phyloP scores from a whole-genome alignment of 2,113 vertebrate genomes.

The Silurus glanis region DNA sequence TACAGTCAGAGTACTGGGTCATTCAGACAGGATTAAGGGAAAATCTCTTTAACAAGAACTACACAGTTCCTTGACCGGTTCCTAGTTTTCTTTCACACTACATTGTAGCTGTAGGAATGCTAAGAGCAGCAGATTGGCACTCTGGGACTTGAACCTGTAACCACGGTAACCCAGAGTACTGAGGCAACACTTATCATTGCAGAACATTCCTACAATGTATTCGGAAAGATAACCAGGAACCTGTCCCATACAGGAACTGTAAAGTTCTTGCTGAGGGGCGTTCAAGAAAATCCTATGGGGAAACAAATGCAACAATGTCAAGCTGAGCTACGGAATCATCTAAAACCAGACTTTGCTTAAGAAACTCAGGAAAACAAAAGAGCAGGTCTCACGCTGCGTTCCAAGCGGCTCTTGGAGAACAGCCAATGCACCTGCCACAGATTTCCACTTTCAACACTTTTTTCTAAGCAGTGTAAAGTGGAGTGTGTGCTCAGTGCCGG shows the following conservation, averaged over 20 bases:
- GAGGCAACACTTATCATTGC: background rate
- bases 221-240: background rate
- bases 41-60: background rate
- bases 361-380: background rate
- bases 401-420: background rate
- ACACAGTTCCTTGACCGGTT: background rate
- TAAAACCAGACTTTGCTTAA: background rate
- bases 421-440: slow-evolving; percentile 29
- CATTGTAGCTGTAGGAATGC: background rate
- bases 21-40: background rate
- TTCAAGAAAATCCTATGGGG: background rate
- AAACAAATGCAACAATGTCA: background rate
- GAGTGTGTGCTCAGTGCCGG: background rate
- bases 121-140: background rate
- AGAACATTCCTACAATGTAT: background rate
- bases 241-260: background rate
- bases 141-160: background rate
- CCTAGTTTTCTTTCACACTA: background rate
- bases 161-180: background rate
- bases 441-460: slow-evolving; percentile 1
- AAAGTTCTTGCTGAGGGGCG: background rate
- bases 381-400: slow-evolving; percentile 16
- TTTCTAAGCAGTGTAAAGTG: background rate
- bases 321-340: background rate
- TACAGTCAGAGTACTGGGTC: background rate